Evolutionary conservation across 1,140 invertebrate genomes (phyloP).

Genomic region (Cecropterus lyciades): DNA sequence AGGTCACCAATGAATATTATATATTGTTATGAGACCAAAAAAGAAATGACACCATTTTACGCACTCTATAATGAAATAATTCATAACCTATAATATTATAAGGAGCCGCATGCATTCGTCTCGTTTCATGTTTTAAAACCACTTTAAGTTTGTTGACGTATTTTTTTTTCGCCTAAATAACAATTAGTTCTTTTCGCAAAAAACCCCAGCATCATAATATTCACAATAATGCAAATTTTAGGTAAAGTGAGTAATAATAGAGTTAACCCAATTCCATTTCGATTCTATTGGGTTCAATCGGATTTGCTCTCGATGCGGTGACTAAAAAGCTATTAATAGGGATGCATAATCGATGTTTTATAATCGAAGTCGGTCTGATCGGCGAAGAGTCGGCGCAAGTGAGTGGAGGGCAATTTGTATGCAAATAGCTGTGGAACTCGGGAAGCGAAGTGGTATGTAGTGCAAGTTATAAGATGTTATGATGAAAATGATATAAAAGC

Average conservation of each 20-base stretch:
- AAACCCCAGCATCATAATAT: not conserved
- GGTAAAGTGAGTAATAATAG: constrained; percentile 20
- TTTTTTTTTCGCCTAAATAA: no score
- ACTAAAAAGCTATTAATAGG: constrained; percentile 39
- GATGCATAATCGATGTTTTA: constrained; percentile 61
- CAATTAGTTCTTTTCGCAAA: no score
- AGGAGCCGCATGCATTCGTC: no score
- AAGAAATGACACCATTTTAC: no score
- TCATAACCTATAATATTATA: no score
- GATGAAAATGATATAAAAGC: no score
- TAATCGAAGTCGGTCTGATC: constrained; percentile 52
- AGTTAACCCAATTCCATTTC: constrained; percentile 6
- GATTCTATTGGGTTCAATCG: constrained; percentile 17
- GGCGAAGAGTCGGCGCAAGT: constrained; percentile 50
- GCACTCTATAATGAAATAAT: no score
- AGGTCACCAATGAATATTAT: no score
- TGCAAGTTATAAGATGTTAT: constrained; percentile 10
- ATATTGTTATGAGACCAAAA: no score
- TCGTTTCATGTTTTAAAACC: no score
- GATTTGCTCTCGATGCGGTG: constrained; percentile 24
- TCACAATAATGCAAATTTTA: not conserved
- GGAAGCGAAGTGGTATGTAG: constrained; percentile 36
- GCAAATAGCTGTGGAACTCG: constrained; percentile 64
- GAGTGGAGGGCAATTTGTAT: constrained; percentile 67
- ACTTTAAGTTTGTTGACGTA: no score